phyloP scores from a whole-genome alignment of 2,888 invertebrate species.

The Tetranychus piercei region DNA sequence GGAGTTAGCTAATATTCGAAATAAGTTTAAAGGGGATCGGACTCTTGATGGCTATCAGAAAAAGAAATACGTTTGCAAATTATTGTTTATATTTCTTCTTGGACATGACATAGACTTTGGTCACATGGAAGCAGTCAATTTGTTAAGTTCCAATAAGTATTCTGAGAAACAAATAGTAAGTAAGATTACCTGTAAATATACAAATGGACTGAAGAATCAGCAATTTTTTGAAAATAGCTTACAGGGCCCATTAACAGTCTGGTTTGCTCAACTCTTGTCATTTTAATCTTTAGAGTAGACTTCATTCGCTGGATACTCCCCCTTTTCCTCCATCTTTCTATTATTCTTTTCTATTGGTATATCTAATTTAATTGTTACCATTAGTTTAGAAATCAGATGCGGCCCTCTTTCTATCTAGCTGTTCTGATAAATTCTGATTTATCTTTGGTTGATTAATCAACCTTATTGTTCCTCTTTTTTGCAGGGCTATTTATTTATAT shows the following conservation, averaged over 20 bases:
- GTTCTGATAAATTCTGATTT: neutral
- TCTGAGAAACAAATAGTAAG: conserved; percentile 92
- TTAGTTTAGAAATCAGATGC: neutral
- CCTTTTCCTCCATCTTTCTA: neutral
- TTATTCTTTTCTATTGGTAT: neutral
- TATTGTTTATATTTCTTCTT: conserved; percentile 93
- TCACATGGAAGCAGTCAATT: conserved; percentile 99
- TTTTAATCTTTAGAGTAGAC: conserved; percentile 14
- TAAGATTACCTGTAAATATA: neutral
- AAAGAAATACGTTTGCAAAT: conserved; percentile 99
- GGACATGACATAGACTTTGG: conserved; percentile 99
- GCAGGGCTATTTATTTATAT: conserved; percentile 98
- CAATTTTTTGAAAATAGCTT: neutral
- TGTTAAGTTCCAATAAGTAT: conserved; percentile 97
- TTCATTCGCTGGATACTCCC: neutral
- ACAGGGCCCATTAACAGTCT: conserved; percentile 10
- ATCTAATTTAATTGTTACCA: neutral
- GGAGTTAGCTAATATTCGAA: conserved; percentile 94
- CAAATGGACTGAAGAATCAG: no score
- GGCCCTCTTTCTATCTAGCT: neutral
- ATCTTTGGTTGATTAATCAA: conserved; percentile 1
- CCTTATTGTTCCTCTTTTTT: conserved; percentile 29
- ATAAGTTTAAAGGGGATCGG: conserved; percentile 99
- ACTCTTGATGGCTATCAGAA: conserved; percentile 99
- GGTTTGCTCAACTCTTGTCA: conserved; percentile 9